Conservation (phyloP, 2,888 invertebrate genomes). For the Nomada ferruginata region DNA sequence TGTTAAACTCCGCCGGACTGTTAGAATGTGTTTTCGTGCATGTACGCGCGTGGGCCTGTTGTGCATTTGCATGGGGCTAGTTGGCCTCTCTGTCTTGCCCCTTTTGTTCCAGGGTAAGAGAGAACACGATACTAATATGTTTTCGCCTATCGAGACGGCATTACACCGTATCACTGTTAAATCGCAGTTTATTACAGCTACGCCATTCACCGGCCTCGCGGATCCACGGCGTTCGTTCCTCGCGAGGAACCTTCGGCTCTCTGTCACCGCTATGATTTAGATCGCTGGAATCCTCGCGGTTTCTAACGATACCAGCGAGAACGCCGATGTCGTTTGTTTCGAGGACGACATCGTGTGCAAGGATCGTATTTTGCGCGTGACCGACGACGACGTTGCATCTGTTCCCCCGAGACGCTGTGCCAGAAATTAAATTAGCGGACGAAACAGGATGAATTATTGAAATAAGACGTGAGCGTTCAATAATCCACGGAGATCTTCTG, state of each 20-base stretch:
- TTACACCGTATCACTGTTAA: conserved; percentile 27
- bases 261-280: conserved; percentile 29
- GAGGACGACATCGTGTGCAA: background rate
- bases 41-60: too few relatives aligned
- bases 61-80: conserved; percentile 35
- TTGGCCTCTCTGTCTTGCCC: conserved; percentile 49
- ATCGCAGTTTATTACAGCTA: conserved; percentile 15
- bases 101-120: conserved; percentile 37
- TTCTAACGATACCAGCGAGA: conserved; percentile 1
- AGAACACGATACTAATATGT: conserved; percentile 35
- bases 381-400: background rate
- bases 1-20: conserved; percentile 36
- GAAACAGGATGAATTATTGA: too few relatives aligned
- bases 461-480: background rate
- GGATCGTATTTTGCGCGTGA: conserved; percentile 13
- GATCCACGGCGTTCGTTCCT: conserved; percentile 5
- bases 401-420: background rate
- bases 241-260: background rate
- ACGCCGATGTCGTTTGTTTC: background rate
- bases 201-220: background rate
- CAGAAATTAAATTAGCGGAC: conserved; percentile 9
- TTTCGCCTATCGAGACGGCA: conserved; percentile 32
- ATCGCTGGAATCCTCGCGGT: background rate
- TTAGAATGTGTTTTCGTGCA: background rate
- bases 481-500: background rate